Base-by-base conservation (phyloP, 2,888 invertebrate genomes). In the Perizoma affinitatum region DNA sequence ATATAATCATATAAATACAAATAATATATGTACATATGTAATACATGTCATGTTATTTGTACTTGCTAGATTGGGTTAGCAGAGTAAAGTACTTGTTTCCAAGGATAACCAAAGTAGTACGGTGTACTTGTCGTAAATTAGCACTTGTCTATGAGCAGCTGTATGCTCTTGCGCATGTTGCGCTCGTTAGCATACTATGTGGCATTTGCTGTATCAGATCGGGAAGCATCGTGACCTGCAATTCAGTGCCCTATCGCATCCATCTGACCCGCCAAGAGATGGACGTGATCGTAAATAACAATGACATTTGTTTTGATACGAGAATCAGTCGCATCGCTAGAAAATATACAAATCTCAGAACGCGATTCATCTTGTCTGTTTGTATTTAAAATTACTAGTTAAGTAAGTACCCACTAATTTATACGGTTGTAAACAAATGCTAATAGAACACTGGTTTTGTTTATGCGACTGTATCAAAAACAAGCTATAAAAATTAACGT, bases 181-280 rank as follows among this genome's bases (percentile, higher is more conserved):
- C 51, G 43, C 52, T 63, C 51, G 58, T 63, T 63, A 52, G 52
- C 44, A 50, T 54, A 46, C 40, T 52, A 57, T 59, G 69, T 72
- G 73, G 76, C 76, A 73, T 73, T 78, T 70, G 71, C 70, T 63
- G 66, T 69, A 68, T 66, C 71, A 68, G 69, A 75, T 73, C 72
- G 61, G 61, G 72, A 72, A 69, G 74, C 74, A 74, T 75, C 75
- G 74, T 73, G 68, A 73, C 70, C 73, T 61, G 69, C 70, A 72
- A 77, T 75, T 72, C 67, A 66, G 63, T 63, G 67, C 68, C 66
- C 57, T 80, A 79, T 69, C 69, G 71, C 65, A 69, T 69, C 54
- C 45, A 79, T 79, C 82, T 79, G 74, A 78, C 76, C 76, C 69
- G 72, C 57, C 72, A 36, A 65, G 65, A 65, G 65, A 52, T 41